Base-by-base conservation (phyloP, 2,113 vertebrate genomes). In the Crypturellus undulatus region DNA sequence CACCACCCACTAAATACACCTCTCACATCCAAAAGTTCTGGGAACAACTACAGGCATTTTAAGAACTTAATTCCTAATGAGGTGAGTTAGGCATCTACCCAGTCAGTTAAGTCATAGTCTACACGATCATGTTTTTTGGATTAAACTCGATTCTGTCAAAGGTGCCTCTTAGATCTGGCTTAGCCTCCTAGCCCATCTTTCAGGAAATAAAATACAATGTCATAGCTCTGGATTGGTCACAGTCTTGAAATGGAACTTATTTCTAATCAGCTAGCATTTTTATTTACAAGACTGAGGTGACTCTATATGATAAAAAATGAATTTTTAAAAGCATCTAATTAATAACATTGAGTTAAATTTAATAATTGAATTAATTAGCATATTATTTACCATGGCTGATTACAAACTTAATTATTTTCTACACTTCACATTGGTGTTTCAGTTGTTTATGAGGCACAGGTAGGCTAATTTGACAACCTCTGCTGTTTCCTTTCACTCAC, bases 361-460 rank as follows among this genome's bases (percentile, higher is more conserved):
- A 87, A 70, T 71, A 71, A 84, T 71, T 88, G 47, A 63, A 89
- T 77, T 75, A 92, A 90, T 80, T 52, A 85, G 2, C 5, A 20
- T 45, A 71, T 54, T 68, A 84, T 92, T 96, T 86, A 77, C 69
- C 54, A 71, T 59, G 47, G 51, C 51, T 92, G 47, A 84, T 84
- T 76, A 54, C 77, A 88, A 94, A 86, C 28, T 60, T 92, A 71
- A 84, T 78, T 78, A 36, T 73, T 96, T 94, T 88, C 60, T 45
- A 56, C 58, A 67, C 8, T 52, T 40, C 10, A 0, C 42, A 45
- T 70, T 69, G 54, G 14, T 52, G 19, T 75, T 93, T 79, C 73
- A 24, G 62, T 38, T 73, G 67, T 60, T 85, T 24, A 14, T 34
- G 70, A 85, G 67, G 58, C 58, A 56, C 30, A 94, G 89, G 87